phyloP scores from a whole-genome alignment of 2,888 invertebrate species.

The Ochropacha duplaris region DNA sequence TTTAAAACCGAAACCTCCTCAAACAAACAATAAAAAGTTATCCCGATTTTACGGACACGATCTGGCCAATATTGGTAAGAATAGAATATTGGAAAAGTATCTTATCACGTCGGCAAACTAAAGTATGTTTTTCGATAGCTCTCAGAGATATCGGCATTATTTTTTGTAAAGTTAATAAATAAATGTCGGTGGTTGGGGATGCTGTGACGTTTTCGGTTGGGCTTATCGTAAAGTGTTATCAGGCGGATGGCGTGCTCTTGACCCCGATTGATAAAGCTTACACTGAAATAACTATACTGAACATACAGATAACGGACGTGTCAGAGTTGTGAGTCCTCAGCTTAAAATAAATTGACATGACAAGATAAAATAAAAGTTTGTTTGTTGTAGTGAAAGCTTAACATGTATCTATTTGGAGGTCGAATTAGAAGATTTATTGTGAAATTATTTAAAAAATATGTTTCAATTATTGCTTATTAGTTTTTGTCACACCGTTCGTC shows the following conservation, averaged over 20 bases:
- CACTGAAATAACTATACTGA: constrained; percentile 54
- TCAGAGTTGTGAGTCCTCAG: background rate
- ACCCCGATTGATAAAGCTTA: constrained; percentile 67
- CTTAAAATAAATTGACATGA: background rate
- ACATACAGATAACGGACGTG: constrained; percentile 35
- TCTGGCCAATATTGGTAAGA: constrained; percentile 28
- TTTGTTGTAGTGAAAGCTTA: no score
- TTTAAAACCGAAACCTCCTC: constrained; percentile 56
- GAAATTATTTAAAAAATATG: no score
- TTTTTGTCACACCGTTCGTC: background rate
- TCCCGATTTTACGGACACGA: constrained; percentile 38
- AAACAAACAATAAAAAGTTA: constrained; percentile 51
- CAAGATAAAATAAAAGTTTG: background rate
- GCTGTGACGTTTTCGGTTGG: constrained; percentile 59
- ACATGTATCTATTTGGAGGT: no score
- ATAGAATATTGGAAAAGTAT: constrained; percentile 16
- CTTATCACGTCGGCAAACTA: constrained; percentile 56
- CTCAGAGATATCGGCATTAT: constrained; percentile 36
- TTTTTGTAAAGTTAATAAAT: constrained; percentile 53
- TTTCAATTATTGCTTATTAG: background rate
- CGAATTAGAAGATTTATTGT: no score
- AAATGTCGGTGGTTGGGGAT: constrained; percentile 53
- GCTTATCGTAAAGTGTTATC: constrained; percentile 56
- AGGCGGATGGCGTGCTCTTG: constrained; percentile 79
- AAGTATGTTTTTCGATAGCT: constrained; percentile 41